phyloP scores from a whole-genome alignment of 2,797 vertebrate genomes.

The Fistularia tabacaria region DNA sequence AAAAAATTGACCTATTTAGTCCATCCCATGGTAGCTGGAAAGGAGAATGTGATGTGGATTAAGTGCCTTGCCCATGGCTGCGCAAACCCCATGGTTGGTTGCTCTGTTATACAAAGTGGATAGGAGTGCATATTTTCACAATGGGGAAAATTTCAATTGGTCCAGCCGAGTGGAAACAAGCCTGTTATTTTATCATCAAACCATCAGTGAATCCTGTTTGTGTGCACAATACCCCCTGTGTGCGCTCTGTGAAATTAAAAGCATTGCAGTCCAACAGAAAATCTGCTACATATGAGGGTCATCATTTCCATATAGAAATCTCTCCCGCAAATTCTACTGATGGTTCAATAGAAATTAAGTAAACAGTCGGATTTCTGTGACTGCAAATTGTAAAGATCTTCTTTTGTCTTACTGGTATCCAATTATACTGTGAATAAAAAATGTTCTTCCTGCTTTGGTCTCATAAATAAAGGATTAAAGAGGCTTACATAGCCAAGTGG shows the following conservation, averaged over 20 bases:
- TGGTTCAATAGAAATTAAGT: no score
- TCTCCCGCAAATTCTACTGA: no score
- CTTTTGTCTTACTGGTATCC: not conserved
- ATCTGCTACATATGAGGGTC: slow-evolving; percentile 17
- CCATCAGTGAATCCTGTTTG: slow-evolving; percentile 27
- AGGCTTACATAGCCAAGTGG: no score
- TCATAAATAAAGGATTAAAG: no score
- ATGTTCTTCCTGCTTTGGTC: not conserved
- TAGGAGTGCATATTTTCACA: slow-evolving; percentile 32
- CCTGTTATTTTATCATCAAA: slow-evolving; percentile 41
- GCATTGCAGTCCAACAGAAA: not conserved
- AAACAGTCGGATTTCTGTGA: not conserved
- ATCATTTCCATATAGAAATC: slow-evolving; percentile 10
- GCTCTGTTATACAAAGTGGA: slow-evolving; percentile 40
- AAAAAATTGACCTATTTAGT: slow-evolving; percentile 49
- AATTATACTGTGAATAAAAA: not conserved
- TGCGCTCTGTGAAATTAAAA: not conserved
- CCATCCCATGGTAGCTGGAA: slow-evolving; percentile 28
- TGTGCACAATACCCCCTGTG: not conserved
- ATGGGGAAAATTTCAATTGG: slow-evolving; percentile 41
- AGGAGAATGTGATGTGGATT: slow-evolving; percentile 44
- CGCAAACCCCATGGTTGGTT: slow-evolving; percentile 2
- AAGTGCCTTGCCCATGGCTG: slow-evolving; percentile 47
- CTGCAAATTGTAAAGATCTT: not conserved
- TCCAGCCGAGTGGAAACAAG: slow-evolving; percentile 41